Evolutionary conservation across 2,797 vertebrate genomes (phyloP), one percentile per base, ranked within the genome.

Genomic region (Xenentodon cancila): DNA sequence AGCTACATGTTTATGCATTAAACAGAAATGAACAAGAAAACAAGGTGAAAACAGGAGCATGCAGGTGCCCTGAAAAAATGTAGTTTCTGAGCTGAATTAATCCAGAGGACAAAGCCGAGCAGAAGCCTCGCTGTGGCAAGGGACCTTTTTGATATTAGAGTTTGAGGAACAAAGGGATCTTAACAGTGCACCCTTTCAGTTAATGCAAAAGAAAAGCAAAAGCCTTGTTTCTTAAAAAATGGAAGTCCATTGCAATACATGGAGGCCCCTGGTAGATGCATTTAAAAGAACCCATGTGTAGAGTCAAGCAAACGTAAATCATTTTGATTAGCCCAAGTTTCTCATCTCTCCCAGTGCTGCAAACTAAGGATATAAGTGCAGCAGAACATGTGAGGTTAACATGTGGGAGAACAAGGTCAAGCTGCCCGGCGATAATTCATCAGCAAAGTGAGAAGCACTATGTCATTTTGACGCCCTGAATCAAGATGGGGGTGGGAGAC

Each of bases 331-430:
- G 75, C 67, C 64, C 30, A 5, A 82, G 80, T 83, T 88, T 82
- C 77, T 85, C 81, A 87, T 86, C 82, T 86, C 69, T 56, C 65
- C 43, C 77, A 59, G 66, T 47, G 64, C 64, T 45, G 59, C 65
- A 19, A 53, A 77, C 64, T 62, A 74, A 79, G 77, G 75, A 81
- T 76, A 80, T 75, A 78, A 75, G 81, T 49, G 84, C 20, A 32
- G 71, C 68, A 68, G 80, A 86, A 84, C 84, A 83, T 53, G 68
- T 47, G 78, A 76, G 90, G 87, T 84, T 86, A 86, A 77, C 13
- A 15, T 40, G 72, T 71, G 77, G 81, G 72, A 73, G 74, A 70
- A 68, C 86, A 88, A 84, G 87, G 87, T 91, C 87, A 91, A 86
- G 83, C 61, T 4, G 45, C 66, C 59, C 67, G 75, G 74, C 57